Evolutionary conservation across 2,888 invertebrate genomes (phyloP), one percentile per base, ranked within the genome.

Genomic region (Melitaea athalia): DNA sequence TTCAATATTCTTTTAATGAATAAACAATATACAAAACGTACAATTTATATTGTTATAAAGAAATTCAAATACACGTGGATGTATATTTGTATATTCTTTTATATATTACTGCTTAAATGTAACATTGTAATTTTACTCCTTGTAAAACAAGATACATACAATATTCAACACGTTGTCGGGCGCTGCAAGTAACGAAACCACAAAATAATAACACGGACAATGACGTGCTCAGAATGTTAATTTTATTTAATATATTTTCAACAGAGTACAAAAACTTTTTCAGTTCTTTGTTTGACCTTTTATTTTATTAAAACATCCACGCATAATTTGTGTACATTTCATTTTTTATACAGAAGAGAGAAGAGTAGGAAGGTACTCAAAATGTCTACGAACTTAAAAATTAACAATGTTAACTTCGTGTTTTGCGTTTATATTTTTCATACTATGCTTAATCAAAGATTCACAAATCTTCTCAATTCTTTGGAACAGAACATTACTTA

Each of bases 141-240:
- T n/a, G n/a, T n/a, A 33, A 33, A n/a, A 33, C 3, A 17, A 1
- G 10, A 33, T 55, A 33, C 14, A 57, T 42, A 42, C 3, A 57
- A 57, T 57, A 42, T 57, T 42, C 57, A 38, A 52, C n/a, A 42
- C 38, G 42, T 38, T 42, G 57, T 15, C 38, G 15, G 15, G 15
- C 15, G 8, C 33, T n/a, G 57, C 42, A 38, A 14, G 15, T n/a
- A 57, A 53, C 53, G 5, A 53, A 53, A 38, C 38, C 42, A 42
- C n/a, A 57, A 57, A n/a, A 57, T 57, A 57, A 57, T 42, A 57
- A 42, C 57, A 38, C 38, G 57, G 57, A 42, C 38, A 57, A 57
- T 57, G 57, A 57, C 57, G 57, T 57, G 57, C n/a, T 38, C 42
- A 57, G 38, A 57, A 42, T 57, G n/a, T 42, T 42, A 57, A 57